A percentile compares a stretch with the other conserved stretches of the same genome.
Evolutionary conservation across 2,113 vertebrate species (phyloP).

Genomic region (human (Homo sapiens)): GRCh38 chr20:14330501-14331000

Average conservation of each 20-base stretch:
- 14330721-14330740: slow-evolving; percentile 49
- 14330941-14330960: slow-evolving; percentile 43
- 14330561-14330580: background rate
- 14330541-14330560: slow-evolving; percentile 48
- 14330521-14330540: slow-evolving; percentile 40
- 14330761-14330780: slow-evolving; percentile 35
- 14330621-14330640: background rate
- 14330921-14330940: slow-evolving; percentile 48
- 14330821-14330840: slow-evolving; percentile 46
- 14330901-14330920: slow-evolving; percentile 46
- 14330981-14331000: slow-evolving; percentile 50
- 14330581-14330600: background rate
- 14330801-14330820: slow-evolving; percentile 43
- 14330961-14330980: slow-evolving; percentile 50
- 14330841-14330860: slow-evolving; percentile 22
- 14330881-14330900: slow-evolving; percentile 25
- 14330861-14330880: slow-evolving; percentile 46
- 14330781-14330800: slow-evolving; percentile 52
- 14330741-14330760: slow-evolving; percentile 52
- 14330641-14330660: slow-evolving; percentile 46
- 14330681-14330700: background rate
- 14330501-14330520: slow-evolving; percentile 73
- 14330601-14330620: slow-evolving; percentile 23
- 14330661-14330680: slow-evolving; percentile 40
- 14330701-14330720: background rate